Evolutionary conservation across 2,888 invertebrate species (phyloP).

Genomic region (Drosophila koepferae): DNA sequence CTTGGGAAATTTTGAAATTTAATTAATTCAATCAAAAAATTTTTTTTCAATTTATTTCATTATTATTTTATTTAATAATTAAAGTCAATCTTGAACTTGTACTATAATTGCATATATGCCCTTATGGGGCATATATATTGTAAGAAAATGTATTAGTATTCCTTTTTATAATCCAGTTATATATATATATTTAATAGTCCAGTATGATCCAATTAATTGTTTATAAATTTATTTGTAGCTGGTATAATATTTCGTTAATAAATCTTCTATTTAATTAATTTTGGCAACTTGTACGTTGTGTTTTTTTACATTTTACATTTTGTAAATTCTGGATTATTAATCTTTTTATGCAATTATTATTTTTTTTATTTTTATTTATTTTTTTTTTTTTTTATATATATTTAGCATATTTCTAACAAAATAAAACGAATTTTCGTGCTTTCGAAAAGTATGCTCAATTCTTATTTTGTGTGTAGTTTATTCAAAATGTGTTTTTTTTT

Average conservation of each 20-base stretch:
- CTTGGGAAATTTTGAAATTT: too few species aligned
- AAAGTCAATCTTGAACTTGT: not conserved
- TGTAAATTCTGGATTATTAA: too few species aligned
- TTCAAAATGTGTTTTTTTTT: constrained; percentile 54
- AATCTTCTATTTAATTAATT: too few species aligned
- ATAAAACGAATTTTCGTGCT: constrained; percentile 66
- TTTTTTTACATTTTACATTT: too few species aligned
- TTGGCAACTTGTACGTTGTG: too few species aligned
- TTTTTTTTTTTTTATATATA: not conserved
- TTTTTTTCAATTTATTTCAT: too few species aligned
- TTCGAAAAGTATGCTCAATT: constrained; percentile 70
- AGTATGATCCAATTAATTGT: too few species aligned
- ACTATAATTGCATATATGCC: not conserved
- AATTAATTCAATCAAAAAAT: too few species aligned
- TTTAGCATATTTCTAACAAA: constrained; percentile 13
- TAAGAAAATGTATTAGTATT: not conserved
- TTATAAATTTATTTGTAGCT: not conserved
- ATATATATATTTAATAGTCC: too few species aligned
- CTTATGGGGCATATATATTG: not conserved
- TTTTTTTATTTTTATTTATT: not conserved
- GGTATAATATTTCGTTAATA: too few species aligned
- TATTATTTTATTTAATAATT: not conserved
- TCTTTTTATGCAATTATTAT: too few species aligned
- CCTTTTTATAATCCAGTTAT: not conserved
- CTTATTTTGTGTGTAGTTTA: constrained; percentile 69